Percentiles rank a stretch among this genome's conserved stretches.
Conservation (phyloP, 2,797 vertebrate species). For the Euthynnus affinis region DNA sequence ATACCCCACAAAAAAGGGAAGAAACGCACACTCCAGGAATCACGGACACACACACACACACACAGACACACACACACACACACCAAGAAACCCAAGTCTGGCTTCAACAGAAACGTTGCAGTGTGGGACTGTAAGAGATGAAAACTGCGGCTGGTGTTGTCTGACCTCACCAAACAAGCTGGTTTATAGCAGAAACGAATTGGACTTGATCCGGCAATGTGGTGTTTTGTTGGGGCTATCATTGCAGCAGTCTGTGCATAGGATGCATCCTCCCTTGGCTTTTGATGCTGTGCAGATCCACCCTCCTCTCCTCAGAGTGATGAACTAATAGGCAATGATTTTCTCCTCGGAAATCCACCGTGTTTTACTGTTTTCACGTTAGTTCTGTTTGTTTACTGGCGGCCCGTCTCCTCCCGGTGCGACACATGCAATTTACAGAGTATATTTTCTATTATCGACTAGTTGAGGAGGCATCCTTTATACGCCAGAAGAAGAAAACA, state of each 20-base stretch:
- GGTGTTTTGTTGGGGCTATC: constrained; percentile 87
- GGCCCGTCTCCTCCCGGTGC: constrained; percentile 89
- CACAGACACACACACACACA: constrained; percentile 28
- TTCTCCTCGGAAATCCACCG: constrained; percentile 90
- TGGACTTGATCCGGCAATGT: constrained; percentile 87
- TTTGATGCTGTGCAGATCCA: constrained; percentile 96
- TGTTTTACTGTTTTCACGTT: constrained; percentile 90
- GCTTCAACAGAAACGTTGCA: constrained; percentile 82
- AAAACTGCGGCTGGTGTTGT: constrained; percentile 81
- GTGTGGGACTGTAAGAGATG: constrained; percentile 81
- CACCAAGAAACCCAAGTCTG: constrained; percentile 62
- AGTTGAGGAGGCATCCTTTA: constrained; percentile 90
- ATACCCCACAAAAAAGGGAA: constrained; percentile 52
- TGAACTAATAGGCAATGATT: constrained; percentile 94
- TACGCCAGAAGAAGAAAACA: constrained; percentile 88
- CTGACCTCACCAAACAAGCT: constrained; percentile 84
- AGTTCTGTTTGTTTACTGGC: constrained; percentile 92
- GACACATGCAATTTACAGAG: constrained; percentile 93
- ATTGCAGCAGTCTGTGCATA: constrained; percentile 93
- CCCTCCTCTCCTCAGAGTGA: constrained; percentile 92
- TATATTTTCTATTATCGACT: constrained; percentile 86
- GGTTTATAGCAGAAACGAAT: constrained; percentile 79
- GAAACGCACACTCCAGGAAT: constrained; percentile 69
- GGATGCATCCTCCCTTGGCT: constrained; percentile 95
- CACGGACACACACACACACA: constrained; percentile 29